These are phyloP conservation scores for Phytoseiulus persimilis DNA, from an alignment of 2,888 invertebrate genomes.

Conservation along the genomic window DNA sequence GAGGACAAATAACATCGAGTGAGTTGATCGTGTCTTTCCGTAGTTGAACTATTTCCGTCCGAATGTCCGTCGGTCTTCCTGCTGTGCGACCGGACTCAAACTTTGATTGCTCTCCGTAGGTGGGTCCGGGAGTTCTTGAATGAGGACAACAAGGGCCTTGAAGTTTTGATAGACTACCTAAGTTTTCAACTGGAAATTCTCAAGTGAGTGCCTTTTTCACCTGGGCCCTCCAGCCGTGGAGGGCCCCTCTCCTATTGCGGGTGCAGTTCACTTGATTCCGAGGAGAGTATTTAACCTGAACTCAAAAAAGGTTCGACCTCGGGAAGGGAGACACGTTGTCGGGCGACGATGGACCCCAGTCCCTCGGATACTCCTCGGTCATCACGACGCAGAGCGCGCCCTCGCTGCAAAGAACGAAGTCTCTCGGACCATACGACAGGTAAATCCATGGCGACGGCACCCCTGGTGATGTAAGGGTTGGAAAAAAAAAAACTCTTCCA, in stretches of 20 bases:
- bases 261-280: neutral
- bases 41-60: neutral
- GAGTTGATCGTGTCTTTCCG: constrained; percentile 52
- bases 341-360: neutral
- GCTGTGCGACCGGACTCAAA: no score
- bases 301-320: constrained; percentile 23
- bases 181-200: constrained; percentile 89
- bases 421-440: constrained; percentile 30
- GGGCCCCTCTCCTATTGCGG: no score
- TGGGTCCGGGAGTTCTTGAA: constrained; percentile 98
- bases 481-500: no score
- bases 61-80: neutral
- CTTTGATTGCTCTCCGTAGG: constrained; percentile 55
- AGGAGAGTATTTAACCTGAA: neutral
- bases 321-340: neutral
- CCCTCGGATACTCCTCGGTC: constrained; percentile 16
- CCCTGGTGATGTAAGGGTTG: no score
- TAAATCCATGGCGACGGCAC: neutral
- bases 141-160: constrained; percentile 88
- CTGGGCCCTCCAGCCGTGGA: neutral
- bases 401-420: constrained; percentile 17
- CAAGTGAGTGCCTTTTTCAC: constrained; percentile 51
- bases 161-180: constrained; percentile 93
- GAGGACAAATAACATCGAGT: constrained; percentile 98
- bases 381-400: constrained; percentile 35